Evolutionary conservation across 2,888 invertebrate species (phyloP).

Genomic region (Frankliniella intonsa): DNA sequence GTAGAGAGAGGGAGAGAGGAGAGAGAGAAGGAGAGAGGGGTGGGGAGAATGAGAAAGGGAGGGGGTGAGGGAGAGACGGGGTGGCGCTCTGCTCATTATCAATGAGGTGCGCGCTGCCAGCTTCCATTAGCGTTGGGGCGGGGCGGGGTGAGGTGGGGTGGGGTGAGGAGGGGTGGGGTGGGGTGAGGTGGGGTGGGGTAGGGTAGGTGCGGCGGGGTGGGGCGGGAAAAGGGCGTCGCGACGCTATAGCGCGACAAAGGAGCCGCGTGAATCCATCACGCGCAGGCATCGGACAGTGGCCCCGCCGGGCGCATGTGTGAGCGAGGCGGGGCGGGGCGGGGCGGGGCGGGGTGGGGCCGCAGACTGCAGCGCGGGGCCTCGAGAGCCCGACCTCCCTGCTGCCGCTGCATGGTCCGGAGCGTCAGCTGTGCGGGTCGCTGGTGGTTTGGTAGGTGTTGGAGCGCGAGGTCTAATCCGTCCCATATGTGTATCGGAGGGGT

Average conservation of each 20-base stretch:
- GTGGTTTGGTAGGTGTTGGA: not conserved
- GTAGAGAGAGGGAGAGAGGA: constrained; percentile 33
- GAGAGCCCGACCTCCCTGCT: not conserved
- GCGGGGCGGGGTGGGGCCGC: no score
- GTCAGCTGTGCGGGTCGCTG: constrained; percentile 2
- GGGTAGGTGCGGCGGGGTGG: constrained; percentile 1
- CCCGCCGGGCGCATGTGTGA: no score
- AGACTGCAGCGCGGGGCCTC: no score
- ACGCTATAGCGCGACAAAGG: no score
- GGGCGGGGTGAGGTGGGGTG: constrained; percentile 11
- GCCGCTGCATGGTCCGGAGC: not conserved
- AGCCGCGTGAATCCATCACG: no score
- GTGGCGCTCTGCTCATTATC: no score
- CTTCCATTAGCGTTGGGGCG: constrained; percentile 29
- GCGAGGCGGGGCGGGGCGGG: no score
- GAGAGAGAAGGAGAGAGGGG: constrained; percentile 32
- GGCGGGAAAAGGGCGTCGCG: constrained; percentile 29
- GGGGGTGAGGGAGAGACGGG: constrained; percentile 31
- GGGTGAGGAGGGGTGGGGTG: not conserved
- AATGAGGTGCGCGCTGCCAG: not conserved
- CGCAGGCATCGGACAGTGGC: no score
- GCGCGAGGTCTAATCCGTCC: constrained; percentile 5
- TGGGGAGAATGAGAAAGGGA: constrained; percentile 29
- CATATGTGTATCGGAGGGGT: constrained; percentile 39
- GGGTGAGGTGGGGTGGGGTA: constrained; percentile 6